Conservation (phyloP, 2,888 invertebrate species). For the Lutraria lutraria region DNA sequence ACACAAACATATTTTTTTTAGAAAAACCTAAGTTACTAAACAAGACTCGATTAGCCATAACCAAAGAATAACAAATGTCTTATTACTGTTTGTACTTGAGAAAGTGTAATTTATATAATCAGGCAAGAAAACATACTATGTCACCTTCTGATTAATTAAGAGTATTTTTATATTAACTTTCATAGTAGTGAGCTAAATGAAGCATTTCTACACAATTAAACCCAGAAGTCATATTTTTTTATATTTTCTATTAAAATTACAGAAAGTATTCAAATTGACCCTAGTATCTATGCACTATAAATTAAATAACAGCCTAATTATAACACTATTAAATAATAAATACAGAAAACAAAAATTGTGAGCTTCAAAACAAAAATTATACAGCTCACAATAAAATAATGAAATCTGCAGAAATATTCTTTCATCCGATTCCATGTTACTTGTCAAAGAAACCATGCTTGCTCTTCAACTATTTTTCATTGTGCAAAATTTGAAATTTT, state of each 20-base stretch:
- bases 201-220: not conserved
- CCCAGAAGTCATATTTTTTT: not conserved
- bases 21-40: no score
- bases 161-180: not conserved
- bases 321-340: not conserved
- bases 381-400: not conserved
- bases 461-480: no score
- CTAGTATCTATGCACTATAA: not conserved
- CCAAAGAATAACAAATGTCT: not conserved
- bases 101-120: not conserved
- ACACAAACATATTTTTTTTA: no score
- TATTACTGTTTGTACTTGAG: not conserved
- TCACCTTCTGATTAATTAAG: conserved; percentile 2
- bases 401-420: not conserved
- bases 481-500: no score
- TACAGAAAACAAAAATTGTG: not conserved
- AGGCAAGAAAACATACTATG: conserved; percentile 14
- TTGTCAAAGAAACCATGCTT: no score
- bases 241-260: not conserved
- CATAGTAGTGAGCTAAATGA: not conserved
- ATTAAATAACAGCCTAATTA: not conserved
- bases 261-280: not conserved
- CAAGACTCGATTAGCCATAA: not conserved
- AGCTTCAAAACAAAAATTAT: not conserved
- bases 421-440: not conserved